Conservation (phyloP, 2,797 vertebrate genomes). For the Alca torda region DNA sequence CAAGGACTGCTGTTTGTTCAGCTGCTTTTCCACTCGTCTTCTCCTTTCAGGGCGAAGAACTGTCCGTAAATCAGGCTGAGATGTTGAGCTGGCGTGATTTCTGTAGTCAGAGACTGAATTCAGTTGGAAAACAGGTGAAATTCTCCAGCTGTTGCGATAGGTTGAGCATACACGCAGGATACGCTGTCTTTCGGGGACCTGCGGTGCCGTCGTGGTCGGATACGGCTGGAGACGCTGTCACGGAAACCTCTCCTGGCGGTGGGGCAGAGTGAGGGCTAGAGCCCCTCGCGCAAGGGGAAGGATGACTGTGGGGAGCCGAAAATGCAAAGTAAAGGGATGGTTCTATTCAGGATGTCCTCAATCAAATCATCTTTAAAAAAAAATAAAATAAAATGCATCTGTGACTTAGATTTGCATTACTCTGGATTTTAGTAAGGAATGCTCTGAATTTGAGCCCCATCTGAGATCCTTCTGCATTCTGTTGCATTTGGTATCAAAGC, state of each 20-base stretch:
- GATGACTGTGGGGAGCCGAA: not conserved
- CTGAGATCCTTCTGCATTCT: not conserved
- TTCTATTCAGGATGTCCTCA: not conserved
- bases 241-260: not conserved
- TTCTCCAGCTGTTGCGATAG: not conserved
- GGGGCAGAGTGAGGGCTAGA: not conserved
- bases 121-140: not conserved
- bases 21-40: conserved; percentile 19
- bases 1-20: not conserved
- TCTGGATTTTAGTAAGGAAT: not conserved
- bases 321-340: not conserved
- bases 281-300: not conserved
- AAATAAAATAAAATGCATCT: not conserved
- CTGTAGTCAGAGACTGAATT: not conserved
- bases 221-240: not conserved
- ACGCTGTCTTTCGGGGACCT: not conserved
- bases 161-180: not conserved
- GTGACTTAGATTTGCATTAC: not conserved
- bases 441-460: not conserved
- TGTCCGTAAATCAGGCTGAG: not conserved
- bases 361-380: not conserved
- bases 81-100: not conserved
- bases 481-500: not conserved
- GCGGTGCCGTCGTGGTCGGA: accelerated
- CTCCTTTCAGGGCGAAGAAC: not conserved